These are phyloP conservation scores for Antennarius maculatus DNA, from an alignment of 2,797 vertebrate genomes.

Conservation along the genomic window DNA sequence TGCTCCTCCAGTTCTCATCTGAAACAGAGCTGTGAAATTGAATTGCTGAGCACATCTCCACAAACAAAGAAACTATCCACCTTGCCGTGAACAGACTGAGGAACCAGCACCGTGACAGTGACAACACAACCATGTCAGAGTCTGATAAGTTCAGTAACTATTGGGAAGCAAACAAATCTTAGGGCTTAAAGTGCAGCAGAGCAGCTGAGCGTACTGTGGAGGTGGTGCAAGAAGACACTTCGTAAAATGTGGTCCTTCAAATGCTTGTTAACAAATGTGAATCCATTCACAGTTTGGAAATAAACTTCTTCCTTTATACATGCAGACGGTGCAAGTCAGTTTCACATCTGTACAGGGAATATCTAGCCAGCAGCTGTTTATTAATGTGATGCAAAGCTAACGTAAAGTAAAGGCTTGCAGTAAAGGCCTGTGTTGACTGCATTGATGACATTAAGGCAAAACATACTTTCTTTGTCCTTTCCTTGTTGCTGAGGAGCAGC, in stretches of 20 bases:
- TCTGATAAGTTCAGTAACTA: conserved; percentile 62
- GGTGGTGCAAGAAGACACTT: conserved; percentile 10
- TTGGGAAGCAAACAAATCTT: conserved; percentile 59
- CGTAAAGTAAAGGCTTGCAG: no score
- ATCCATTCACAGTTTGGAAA: not conserved
- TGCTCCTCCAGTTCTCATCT: conserved; percentile 55
- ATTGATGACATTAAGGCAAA: no score
- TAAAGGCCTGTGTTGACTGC: no score
- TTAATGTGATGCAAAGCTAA: no score
- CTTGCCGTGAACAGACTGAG: conserved; percentile 46
- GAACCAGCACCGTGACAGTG: conserved; percentile 50
- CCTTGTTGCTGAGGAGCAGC: no score
- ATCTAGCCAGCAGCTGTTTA: no score
- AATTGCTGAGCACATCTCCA: conserved; percentile 72
- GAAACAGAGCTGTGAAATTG: conserved; percentile 73
- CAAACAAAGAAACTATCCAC: conserved; percentile 73
- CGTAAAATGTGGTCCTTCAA: conserved; percentile 10
- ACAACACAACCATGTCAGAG: conserved; percentile 61
- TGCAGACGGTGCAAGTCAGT: no score
- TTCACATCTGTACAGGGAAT: no score
- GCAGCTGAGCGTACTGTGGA: conserved; percentile 26
- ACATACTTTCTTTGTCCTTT: no score
- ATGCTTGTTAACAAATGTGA: not conserved
- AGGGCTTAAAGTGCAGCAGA: conserved; percentile 37
- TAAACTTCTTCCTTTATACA: not conserved